Conservation (phyloP, 2,797 vertebrate species). For the Dendrocincla fuliginosa region DNA sequence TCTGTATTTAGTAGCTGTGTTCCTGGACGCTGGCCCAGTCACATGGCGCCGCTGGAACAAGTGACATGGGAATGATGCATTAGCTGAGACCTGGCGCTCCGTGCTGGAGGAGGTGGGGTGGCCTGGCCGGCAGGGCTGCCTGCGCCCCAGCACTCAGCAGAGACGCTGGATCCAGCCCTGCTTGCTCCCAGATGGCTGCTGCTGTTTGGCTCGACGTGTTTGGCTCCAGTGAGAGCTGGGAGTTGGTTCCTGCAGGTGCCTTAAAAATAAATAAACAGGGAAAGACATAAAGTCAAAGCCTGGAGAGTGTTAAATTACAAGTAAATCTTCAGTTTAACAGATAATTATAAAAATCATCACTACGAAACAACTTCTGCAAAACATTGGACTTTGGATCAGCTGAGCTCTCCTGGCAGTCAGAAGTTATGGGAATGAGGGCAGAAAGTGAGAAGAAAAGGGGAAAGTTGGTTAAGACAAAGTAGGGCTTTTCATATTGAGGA, state of each 20-base stretch:
- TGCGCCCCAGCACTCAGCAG: rapidly evolving
- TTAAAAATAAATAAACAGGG: not conserved
- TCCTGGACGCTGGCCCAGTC: constrained; percentile 35
- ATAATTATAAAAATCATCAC: not conserved
- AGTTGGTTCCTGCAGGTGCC: not conserved
- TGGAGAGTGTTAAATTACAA: not conserved
- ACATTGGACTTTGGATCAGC: not conserved
- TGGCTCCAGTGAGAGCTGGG: constrained; percentile 17
- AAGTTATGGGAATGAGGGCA: rapidly evolving
- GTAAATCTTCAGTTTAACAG: not conserved
- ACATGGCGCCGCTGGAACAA: constrained; percentile 30
- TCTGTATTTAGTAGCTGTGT: constrained; percentile 31
- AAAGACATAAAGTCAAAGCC: not conserved
- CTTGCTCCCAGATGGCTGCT: not conserved
- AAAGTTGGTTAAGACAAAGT: not conserved
- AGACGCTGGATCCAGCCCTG: not conserved
- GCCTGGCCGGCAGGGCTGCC: not conserved
- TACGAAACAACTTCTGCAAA: not conserved
- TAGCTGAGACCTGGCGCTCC: not conserved
- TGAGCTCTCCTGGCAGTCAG: not conserved
- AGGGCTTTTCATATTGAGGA: not conserved
- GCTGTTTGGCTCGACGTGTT: not conserved
- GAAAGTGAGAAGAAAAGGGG: not conserved
- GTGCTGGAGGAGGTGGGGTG: not conserved
- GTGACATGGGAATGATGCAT: constrained; percentile 32